A percentile compares a stretch with the other conserved stretches of the same genome.
phyloP scores from a whole-genome alignment of 2,797 vertebrate species.

The Botia kubotai region DNA sequence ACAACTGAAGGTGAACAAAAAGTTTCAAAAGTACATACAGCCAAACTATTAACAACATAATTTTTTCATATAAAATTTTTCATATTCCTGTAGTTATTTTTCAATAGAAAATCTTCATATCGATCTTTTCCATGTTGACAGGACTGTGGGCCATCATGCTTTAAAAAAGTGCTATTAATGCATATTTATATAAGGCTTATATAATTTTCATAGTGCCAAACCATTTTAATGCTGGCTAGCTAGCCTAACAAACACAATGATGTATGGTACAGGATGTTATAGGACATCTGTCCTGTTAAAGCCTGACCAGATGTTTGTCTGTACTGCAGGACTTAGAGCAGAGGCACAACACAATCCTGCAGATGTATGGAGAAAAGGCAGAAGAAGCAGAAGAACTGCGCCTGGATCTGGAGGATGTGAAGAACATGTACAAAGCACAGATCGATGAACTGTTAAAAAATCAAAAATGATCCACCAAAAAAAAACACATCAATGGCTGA shows the following conservation, averaged over 20 bases:
- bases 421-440: constrained; percentile 98
- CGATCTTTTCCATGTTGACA: too few species aligned
- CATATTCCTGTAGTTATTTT: too few species aligned
- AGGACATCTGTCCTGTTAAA: neutral
- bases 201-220: too few species aligned
- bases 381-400: constrained; percentile 96
- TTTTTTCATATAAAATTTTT: too few species aligned
- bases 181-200: too few species aligned
- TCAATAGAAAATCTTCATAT: too few species aligned
- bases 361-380: constrained; percentile 99
- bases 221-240: too few species aligned
- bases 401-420: constrained; percentile 96
- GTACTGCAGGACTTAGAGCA: constrained; percentile 92
- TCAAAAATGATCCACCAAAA: constrained; percentile 74
- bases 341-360: constrained; percentile 97
- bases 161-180: too few species aligned
- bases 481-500: neutral
- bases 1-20: constrained; percentile 84
- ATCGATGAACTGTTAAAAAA: constrained; percentile 94
- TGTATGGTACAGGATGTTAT: neutral
- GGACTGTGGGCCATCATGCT: too few species aligned
- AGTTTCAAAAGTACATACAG: neutral
- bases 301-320: constrained; percentile 32
- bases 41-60: neutral
- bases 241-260: neutral